These are phyloP conservation scores for Ptilodon capucinus DNA, from an alignment of 2,888 invertebrate genomes.

Conservation along the genomic window DNA sequence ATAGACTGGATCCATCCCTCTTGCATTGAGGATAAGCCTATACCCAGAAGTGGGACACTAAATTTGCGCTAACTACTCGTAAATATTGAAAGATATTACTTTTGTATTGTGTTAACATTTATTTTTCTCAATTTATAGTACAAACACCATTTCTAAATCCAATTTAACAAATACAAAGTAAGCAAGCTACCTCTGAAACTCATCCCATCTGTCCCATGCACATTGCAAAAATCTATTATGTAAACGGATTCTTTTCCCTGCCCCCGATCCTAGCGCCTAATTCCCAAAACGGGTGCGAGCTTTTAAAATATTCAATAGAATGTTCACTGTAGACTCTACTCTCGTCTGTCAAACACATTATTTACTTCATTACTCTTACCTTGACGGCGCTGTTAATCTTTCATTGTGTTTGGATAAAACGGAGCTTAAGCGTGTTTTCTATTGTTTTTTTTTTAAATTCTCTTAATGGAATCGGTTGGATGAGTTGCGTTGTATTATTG, in stretches of 20 bases:
- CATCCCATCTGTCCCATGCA: not conserved
- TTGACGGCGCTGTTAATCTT: constrained; percentile 67
- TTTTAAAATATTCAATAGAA: constrained; percentile 69
- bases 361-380: constrained; percentile 69
- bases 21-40: too few species aligned
- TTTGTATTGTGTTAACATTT: too few species aligned
- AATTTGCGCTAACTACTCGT: too few species aligned
- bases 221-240: constrained; percentile 18
- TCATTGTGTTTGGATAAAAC: constrained; percentile 61
- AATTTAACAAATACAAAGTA: not conserved
- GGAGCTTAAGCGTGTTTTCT: constrained; percentile 51
- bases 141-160: not conserved
- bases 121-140: too few species aligned
- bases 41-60: too few species aligned
- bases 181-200: not conserved
- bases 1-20: too few species aligned
- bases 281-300: constrained; percentile 45
- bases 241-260: constrained; percentile 10
- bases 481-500: constrained; percentile 33
- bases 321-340: constrained; percentile 36
- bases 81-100: too few species aligned
- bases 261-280: constrained; percentile 30
- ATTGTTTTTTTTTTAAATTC: constrained; percentile 49
- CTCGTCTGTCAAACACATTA: constrained; percentile 68
- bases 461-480: constrained; percentile 39